Conservation (phyloP, 2,113 vertebrate genomes). For the Terrapene triunguis region DNA sequence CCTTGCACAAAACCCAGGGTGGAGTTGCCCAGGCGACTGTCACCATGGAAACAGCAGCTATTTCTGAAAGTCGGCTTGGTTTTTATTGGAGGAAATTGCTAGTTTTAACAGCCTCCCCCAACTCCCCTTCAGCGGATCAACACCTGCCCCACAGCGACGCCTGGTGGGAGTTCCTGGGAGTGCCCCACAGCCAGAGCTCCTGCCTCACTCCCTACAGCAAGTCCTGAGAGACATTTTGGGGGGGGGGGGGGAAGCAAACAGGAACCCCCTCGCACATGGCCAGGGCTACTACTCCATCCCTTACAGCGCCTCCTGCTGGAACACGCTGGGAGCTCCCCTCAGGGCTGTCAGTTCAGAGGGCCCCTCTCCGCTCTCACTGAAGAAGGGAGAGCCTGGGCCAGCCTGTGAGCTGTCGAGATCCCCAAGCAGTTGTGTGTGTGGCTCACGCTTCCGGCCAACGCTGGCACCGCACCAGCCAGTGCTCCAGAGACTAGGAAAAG, state of each 20-base stretch:
- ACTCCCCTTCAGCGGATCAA: background rate
- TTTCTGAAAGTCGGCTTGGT: constrained; percentile 49
- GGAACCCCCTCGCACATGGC: background rate
- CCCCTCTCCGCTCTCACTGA: no score
- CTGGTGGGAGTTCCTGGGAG: background rate
- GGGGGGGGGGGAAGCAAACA: background rate
- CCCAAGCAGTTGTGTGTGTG: no score
- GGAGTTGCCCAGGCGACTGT: constrained; percentile 68
- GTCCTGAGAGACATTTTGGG: background rate
- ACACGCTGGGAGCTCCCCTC: background rate
- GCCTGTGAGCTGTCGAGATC: no score
- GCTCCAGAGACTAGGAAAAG: background rate
- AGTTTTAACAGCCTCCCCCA: constrained; percentile 15
- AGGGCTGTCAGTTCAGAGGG: no score
- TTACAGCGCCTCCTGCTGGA: background rate
- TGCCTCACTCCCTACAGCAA: background rate
- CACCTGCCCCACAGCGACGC: background rate
- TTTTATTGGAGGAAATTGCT: constrained; percentile 65
- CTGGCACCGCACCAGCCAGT: background rate
- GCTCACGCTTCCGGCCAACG: background rate
- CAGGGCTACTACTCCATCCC: background rate
- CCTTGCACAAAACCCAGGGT: constrained; percentile 68
- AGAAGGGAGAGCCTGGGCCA: no score
- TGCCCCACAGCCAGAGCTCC: background rate
- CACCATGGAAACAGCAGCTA: constrained; percentile 74